These are phyloP conservation scores for Rhorus exstirpatorius DNA, from an alignment of 2,888 invertebrate genomes.

Conservation along the genomic window DNA sequence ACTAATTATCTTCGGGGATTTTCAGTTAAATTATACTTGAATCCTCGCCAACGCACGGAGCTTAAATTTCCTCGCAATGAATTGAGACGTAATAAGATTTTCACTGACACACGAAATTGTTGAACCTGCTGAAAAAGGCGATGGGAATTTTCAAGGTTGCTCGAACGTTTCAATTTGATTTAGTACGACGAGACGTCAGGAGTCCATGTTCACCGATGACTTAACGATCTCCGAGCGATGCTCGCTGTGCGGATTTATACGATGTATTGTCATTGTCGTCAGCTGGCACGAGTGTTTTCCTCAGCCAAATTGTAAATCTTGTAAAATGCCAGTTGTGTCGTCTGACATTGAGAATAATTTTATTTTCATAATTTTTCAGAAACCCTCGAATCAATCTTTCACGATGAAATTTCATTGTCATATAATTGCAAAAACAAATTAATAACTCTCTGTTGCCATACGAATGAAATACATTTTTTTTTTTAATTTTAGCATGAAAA, in stretches of 20 bases:
- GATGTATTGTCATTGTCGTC: slow-evolving; percentile 40
- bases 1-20: slow-evolving; percentile 20
- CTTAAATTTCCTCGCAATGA: slow-evolving; percentile 14
- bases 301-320: slow-evolving; percentile 29
- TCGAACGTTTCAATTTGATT: slow-evolving; percentile 37
- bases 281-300: slow-evolving; percentile 42
- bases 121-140: slow-evolving; percentile 9
- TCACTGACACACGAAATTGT: slow-evolving; percentile 27
- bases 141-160: slow-evolving; percentile 36
- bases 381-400: too few species aligned
- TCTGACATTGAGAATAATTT: neutral
- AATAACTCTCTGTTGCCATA: too few species aligned
- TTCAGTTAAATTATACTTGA: slow-evolving; percentile 32
- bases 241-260: slow-evolving; percentile 51
- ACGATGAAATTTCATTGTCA: too few species aligned
- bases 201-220: slow-evolving; percentile 48
- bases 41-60: slow-evolving; percentile 26
- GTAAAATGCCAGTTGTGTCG: neutral
- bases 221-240: slow-evolving; percentile 44
- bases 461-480: too few species aligned
- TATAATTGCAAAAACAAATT: too few species aligned
- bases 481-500: too few species aligned
- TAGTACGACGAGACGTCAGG: slow-evolving; percentile 51
- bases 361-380: neutral
- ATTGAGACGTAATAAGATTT: slow-evolving; percentile 46